Conservation (phyloP, 2,888 invertebrate genomes). For the Sipha maydis region DNA sequence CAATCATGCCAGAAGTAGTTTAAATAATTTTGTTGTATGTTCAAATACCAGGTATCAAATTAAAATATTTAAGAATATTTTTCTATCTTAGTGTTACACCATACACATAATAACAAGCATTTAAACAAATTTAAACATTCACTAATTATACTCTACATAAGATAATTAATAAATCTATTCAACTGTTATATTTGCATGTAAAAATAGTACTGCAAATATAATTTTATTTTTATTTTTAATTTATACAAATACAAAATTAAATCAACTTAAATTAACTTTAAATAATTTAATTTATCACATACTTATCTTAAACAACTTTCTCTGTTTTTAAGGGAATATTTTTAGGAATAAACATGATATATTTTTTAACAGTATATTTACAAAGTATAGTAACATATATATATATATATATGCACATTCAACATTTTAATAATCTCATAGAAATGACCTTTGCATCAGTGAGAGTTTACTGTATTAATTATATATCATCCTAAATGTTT, state of each 20-base stretch:
- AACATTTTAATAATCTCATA: neutral
- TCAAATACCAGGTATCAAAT: neutral
- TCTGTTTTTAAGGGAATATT: no score
- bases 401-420: neutral
- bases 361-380: neutral
- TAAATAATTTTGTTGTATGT: neutral
- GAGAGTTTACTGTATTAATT: neutral
- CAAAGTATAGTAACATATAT: neutral
- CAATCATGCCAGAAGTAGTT: neutral
- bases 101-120: neutral
- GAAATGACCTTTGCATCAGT: neutral
- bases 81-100: neutral
- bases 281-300: no score
- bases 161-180: neutral
- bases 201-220: neutral
- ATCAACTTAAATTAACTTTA: neutral
- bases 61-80: constrained; percentile 6
- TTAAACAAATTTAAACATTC: neutral
- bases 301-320: no score
- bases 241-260: neutral
- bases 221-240: neutral
- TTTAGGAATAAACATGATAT: no score
- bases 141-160: neutral
- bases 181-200: neutral
- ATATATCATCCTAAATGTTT: neutral